Percentiles rank a stretch among this genome's conserved stretches.
Evolutionary conservation across 2,888 invertebrate genomes (phyloP).

Genomic region (Cylindroiulus punctatus): DNA sequence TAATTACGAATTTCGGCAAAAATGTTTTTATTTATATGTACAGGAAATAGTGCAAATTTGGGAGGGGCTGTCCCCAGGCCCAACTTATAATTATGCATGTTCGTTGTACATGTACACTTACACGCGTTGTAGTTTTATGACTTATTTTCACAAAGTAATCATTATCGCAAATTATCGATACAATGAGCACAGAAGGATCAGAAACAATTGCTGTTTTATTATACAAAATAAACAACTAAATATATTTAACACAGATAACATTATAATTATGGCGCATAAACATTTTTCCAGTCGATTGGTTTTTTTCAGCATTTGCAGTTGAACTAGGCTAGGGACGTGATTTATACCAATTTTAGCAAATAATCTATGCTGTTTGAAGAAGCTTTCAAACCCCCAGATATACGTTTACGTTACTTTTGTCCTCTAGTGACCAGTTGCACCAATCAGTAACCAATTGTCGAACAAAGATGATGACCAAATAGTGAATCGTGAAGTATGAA

Average conservation of each 20-base stretch:
- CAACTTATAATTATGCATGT: background rate
- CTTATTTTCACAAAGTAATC: background rate
- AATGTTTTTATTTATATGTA: background rate
- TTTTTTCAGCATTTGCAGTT: background rate
- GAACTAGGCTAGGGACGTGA: background rate
- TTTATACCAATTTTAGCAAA: too few relatives aligned
- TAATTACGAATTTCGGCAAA: background rate
- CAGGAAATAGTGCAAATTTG: background rate
- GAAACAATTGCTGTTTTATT: constrained; percentile 36
- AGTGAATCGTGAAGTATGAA: background rate
- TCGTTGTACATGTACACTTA: background rate
- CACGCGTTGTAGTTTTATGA: background rate
- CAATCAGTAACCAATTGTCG: too few relatives aligned
- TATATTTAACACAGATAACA: constrained; percentile 31
- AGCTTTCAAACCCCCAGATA: background rate
- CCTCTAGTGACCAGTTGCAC: too few relatives aligned
- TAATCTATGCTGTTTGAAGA: background rate
- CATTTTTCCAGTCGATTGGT: background rate
- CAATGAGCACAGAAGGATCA: background rate
- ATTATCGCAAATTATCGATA: background rate
- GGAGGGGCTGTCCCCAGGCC: background rate
- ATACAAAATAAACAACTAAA: constrained; percentile 28
- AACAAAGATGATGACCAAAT: background rate
- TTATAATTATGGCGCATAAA: constrained; percentile 15
- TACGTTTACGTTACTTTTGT: too few relatives aligned